phyloP scores from a whole-genome alignment of 2,113 vertebrate genomes.

The Megaceryle torquata region DNA sequence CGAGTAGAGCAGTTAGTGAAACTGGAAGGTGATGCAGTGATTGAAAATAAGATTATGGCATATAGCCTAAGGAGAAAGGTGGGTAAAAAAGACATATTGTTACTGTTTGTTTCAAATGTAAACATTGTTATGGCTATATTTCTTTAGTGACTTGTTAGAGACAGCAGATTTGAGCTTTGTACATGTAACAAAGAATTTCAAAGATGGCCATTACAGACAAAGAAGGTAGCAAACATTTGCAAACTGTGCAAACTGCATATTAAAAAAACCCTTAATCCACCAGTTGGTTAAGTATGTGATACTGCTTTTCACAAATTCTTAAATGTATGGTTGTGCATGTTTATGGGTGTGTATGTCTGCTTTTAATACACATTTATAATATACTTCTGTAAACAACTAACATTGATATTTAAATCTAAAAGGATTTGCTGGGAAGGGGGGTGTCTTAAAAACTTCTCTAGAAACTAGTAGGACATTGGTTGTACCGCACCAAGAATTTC shows the following conservation, averaged over 20 bases:
- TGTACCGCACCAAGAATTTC: background rate
- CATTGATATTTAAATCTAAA: background rate
- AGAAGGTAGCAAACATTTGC: background rate
- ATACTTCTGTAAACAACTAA: background rate
- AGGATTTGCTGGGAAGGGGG: background rate
- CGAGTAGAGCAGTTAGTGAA: slow-evolving; percentile 83
- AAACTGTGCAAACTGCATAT: background rate
- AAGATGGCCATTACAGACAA: background rate
- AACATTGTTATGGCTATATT: background rate
- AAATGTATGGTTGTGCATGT: background rate
- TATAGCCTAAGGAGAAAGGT: slow-evolving; percentile 88
- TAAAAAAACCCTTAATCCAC: background rate
- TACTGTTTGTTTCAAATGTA: background rate
- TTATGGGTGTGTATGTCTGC: background rate
- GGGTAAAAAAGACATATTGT: background rate
- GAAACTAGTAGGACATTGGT: background rate
- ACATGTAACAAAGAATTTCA: background rate
- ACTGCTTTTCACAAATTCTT: background rate
- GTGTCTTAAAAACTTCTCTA: background rate
- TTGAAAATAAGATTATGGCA: slow-evolving; percentile 83
- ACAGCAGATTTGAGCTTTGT: background rate
- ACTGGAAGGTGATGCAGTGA: slow-evolving; percentile 79
- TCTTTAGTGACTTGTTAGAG: background rate
- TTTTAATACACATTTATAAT: background rate
- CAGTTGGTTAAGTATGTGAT: accelerated